Base-by-base conservation (phyloP, 2,797 vertebrate genomes). In the Aplochiton taeniatus region DNA sequence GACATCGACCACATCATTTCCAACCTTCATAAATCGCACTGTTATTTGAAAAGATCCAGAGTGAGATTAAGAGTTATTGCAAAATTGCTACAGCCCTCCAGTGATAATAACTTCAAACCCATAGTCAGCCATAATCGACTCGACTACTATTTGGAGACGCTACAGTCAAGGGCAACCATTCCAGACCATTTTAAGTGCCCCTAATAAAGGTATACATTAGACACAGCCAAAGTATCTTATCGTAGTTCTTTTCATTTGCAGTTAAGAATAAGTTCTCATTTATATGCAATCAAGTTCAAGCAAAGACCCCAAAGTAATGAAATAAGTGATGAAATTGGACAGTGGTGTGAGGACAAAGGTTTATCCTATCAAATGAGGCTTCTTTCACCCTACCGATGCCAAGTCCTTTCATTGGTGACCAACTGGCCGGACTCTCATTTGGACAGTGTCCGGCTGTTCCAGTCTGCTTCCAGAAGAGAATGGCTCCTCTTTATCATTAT, bases 381-480 rank as follows among this genome's bases (percentile, higher is more conserved):
- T 31, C 2, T 47, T 59, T 57, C 55, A 43, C 17, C 10, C 19
- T 48, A 65, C 54, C 31, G 42, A 6, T n/a, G 14, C 43, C 13
- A 65, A 45, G 31, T 61, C 58, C 13, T 61, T 61, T 54, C 45
- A 48, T 61, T 18, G 18, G 61, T 52, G 17, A 43, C 41, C n/a
- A n/a, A n/a, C n/a, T n/a, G n/a, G n/a, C n/a, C n/a, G 44, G 16
- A 47, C 41, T 54, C 63, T 57, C n/a, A 61, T 14, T 46, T 48
- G 41, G 43, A 20, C 16, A 46, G 8, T 18, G 9, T 19, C 18
- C 12, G 58, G 4, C 45, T 47, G 19, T 60, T 19, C 58, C 46
- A 18, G 58, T 60, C 44, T 47, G 44, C 58, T 47, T 60, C 54
- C 31, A 31, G 31, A 31, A 31, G 31, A 31, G 31, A 31, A 31